Evolutionary conservation across 2,888 invertebrate genomes (phyloP).

Genomic region (Napeogenes sylphis): DNA sequence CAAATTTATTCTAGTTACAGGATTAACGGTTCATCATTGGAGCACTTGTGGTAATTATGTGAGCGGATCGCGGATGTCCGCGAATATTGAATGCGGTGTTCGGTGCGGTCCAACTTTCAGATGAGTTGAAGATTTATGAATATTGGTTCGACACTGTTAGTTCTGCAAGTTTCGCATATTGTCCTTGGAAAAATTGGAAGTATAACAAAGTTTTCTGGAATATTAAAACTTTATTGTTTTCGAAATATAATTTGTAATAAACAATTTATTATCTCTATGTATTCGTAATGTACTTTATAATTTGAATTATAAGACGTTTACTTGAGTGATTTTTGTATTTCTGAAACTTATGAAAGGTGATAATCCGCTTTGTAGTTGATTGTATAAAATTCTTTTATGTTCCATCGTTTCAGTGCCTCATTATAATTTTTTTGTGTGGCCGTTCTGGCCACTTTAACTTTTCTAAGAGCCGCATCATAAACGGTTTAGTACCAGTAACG

Average conservation of each 20-base stretch:
- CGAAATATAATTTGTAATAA: too few relatives aligned
- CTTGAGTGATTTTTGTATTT: conserved; percentile 4
- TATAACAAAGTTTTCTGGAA: conserved; percentile 4
- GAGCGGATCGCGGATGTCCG: conserved; percentile 34
- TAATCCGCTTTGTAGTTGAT: conserved; percentile 20
- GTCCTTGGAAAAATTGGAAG: conserved; percentile 16
- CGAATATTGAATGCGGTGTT: conserved; percentile 24
- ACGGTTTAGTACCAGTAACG: conserved; percentile 70
- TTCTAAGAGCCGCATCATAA: conserved; percentile 70
- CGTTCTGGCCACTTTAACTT: conserved; percentile 58
- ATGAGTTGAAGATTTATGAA: conserved; percentile 24
- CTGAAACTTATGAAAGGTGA: conserved; percentile 10
- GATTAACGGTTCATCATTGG: conserved; percentile 67
- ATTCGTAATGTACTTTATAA: too few relatives aligned
- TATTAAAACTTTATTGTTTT: not conserved
- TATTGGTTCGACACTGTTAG: conserved; percentile 20
- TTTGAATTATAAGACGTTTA: not conserved
- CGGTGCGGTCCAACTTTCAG: conserved; percentile 20
- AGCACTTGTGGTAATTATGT: conserved; percentile 66
- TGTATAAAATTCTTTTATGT: conserved; percentile 27
- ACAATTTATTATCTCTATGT: too few relatives aligned
- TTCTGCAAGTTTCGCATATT: conserved; percentile 19
- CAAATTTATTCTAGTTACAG: conserved; percentile 69
- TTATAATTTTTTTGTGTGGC: conserved; percentile 45
- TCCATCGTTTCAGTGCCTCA: conserved; percentile 24